phyloP scores from a whole-genome alignment of 2,797 vertebrate species.

The Artibeus jamaicensis region DNA sequence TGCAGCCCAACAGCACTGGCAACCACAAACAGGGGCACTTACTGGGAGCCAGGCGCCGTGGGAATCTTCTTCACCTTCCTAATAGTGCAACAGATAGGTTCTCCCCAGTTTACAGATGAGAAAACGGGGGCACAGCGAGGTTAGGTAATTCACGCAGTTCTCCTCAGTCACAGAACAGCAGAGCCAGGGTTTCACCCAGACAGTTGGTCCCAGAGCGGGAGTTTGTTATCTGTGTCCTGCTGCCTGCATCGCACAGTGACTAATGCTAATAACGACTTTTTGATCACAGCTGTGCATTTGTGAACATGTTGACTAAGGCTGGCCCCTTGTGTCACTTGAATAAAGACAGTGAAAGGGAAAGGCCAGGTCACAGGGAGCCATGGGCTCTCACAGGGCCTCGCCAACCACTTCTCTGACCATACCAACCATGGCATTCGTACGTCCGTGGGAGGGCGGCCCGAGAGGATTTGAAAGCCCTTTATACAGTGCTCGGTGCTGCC shows the following conservation, averaged over 20 bases:
- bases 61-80: background rate
- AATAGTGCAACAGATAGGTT: no score
- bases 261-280: background rate
- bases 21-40: fast-evolving
- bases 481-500: background rate
- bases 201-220: background rate
- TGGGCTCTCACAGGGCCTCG: background rate
- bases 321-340: no score
- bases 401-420: background rate
- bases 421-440: background rate
- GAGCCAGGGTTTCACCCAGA: background rate
- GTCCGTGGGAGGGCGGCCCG: background rate
- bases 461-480: background rate
- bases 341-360: background rate
- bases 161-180: background rate
- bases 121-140: background rate
- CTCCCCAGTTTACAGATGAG: background rate
- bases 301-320: background rate
- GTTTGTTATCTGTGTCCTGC: background rate
- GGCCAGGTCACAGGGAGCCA: background rate
- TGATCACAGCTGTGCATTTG: background rate
- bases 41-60: fast-evolving
- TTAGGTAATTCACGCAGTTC: background rate
- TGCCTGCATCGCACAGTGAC: background rate
- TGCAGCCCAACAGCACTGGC: fast-evolving